A percentile compares a stretch with the other conserved stretches of the same genome.
These are phyloP conservation scores for Chorisops tibialis DNA, from an alignment of 2,888 invertebrate species.

Conservation along the genomic window DNA sequence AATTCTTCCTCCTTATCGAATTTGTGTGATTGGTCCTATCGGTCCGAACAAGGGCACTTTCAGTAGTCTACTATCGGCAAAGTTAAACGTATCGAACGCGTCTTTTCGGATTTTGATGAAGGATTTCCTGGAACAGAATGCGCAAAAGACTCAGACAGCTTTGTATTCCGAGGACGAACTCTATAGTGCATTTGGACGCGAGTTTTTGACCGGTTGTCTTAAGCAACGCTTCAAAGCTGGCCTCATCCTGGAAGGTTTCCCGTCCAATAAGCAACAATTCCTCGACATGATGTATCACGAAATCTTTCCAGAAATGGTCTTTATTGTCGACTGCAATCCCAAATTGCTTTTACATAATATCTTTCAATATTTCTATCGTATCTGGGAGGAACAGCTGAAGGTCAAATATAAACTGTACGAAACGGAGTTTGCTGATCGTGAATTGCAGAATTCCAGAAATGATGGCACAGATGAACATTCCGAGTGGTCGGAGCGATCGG, in stretches of 20 bases:
- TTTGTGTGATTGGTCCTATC: not conserved
- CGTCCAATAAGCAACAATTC: constrained; percentile 47
- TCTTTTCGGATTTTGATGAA: not conserved
- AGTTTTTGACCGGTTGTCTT: not conserved
- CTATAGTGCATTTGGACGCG: not conserved
- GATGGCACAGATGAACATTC: not conserved
- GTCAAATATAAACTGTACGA: not conserved
- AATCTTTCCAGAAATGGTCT: constrained; percentile 54
- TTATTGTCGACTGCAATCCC: constrained; percentile 40
- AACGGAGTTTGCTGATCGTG: not conserved
- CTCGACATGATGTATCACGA: constrained; percentile 46
- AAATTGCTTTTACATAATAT: constrained; percentile 41
- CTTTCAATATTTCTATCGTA: not conserved
- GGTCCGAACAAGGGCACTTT: not conserved
- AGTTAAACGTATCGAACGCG: not conserved
- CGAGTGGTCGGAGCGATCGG: too few relatives aligned
- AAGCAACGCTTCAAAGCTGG: constrained; percentile 45
- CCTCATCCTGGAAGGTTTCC: constrained; percentile 62
- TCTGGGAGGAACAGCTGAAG: constrained; percentile 3
- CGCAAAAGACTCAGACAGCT: not conserved
- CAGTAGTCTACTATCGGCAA: not conserved
- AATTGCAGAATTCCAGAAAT: not conserved
- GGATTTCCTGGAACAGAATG: not conserved
- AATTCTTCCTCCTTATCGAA: not conserved
- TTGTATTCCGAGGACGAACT: not conserved